A percentile compares a stretch with the other conserved stretches of the same genome.
phyloP scores from a whole-genome alignment of 2,888 invertebrate genomes.

The Sthenelais limicola region DNA sequence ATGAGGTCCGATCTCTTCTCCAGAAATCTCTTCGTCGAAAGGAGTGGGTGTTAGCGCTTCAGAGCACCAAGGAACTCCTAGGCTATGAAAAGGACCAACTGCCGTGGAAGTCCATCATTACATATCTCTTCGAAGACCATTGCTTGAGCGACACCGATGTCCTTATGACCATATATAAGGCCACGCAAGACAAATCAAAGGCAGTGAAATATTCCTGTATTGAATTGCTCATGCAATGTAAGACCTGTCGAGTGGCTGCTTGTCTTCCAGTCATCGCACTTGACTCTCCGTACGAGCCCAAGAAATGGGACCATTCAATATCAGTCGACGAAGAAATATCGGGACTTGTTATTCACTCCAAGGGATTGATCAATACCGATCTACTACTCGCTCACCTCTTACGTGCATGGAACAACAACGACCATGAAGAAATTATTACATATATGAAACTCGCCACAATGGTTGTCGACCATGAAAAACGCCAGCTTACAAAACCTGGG shows the following conservation, averaged over 20 bases:
- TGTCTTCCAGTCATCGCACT: constrained; percentile 46
- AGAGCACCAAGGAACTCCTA: constrained; percentile 40
- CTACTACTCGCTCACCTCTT: constrained; percentile 33
- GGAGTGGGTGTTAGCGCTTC: constrained; percentile 23
- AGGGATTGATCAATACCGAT: constrained; percentile 21
- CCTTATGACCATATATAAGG: constrained; percentile 9
- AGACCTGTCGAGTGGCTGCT: constrained; percentile 39
- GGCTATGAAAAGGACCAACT: constrained; percentile 44
- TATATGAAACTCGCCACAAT: constrained; percentile 43
- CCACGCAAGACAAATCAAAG: background rate
- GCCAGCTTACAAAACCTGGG: constrained; percentile 39
- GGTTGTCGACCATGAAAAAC: constrained; percentile 39
- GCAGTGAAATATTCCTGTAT: constrained; percentile 32
- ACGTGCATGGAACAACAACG: constrained; percentile 37
- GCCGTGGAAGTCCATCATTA: constrained; percentile 42
- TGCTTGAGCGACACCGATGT: constrained; percentile 35
- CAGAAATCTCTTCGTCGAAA: constrained; percentile 46
- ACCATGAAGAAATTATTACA: constrained; percentile 36
- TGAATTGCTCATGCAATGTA: constrained; percentile 35
- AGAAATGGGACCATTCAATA: constrained; percentile 22
- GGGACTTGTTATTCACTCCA: constrained; percentile 2
- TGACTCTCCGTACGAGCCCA: constrained; percentile 42
- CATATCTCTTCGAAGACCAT: constrained; percentile 46
- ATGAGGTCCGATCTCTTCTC: constrained; percentile 42
- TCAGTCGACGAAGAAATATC: constrained; percentile 5